Base-by-base conservation (phyloP, 1,140 invertebrate genomes). In the Cyclina sinensis region DNA sequence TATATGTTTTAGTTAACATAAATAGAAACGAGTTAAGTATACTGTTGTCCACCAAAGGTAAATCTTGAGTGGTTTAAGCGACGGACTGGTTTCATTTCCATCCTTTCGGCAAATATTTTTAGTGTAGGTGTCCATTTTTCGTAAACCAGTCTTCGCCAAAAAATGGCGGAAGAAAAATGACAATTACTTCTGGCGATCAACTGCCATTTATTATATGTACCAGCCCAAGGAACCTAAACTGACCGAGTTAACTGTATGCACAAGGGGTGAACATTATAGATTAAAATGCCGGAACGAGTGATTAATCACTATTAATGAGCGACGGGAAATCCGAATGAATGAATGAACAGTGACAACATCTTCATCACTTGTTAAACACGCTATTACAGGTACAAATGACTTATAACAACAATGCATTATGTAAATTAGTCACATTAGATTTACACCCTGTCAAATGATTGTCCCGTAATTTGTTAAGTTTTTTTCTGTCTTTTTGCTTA, bases 131-230 rank as follows among this genome's bases (percentile, higher is more conserved):
- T 70, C 18, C 27, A 70, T 70, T 16, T 27, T 35, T 14, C 11
- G 65, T 70, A n/a, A 30, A 27, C 65, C 65, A 70, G 65, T 70
- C 65, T 5, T 35, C 18, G 32, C 65, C 32, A 70, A 70, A 70
- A 70, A 70, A 70, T 70, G 65, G 65, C 65, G 65, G 16, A 70
- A 37, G 65, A 70, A 70, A 70, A 70, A 70, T 70, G 30, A 27
- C 30, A 30, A 11, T 39, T n/a, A 37, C 65, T 70, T 70, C 65
- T 70, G 65, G 65, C 65, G 32, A 70, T 37, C 11, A 18, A 32
- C 37, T n/a, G 35, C 18, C 43, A 43, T 70, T 21, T 27, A 70
- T 37, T 37, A 35, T 18, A 2, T 9, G 16, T 70, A 37, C 5
- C 24, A 70, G 65, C 65, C 65, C 18, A 18, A 70, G 32, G 32